phyloP scores from a whole-genome alignment of 2,797 vertebrate species.

The Hydrophis major region DNA sequence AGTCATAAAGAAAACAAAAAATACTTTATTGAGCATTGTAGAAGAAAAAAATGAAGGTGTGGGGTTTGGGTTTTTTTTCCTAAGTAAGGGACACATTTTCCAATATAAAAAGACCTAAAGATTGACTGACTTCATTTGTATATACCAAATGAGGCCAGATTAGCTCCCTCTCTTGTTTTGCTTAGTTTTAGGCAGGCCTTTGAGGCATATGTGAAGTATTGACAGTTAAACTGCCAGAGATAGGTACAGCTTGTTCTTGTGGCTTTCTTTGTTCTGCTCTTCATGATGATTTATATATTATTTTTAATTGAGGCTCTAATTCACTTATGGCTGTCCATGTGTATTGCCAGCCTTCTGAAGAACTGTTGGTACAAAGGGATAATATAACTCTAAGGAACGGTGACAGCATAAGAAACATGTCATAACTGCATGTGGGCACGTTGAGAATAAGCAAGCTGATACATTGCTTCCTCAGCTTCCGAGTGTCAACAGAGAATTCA shows the following conservation, averaged over 20 bases:
- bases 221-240: not conserved
- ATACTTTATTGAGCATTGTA: not conserved
- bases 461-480: not conserved
- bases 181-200: not conserved
- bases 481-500: not conserved
- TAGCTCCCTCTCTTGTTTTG: not conserved
- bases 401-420: not conserved
- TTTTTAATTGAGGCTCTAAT: not conserved
- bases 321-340: not conserved
- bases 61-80: not conserved
- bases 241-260: not conserved
- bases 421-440: not conserved
- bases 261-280: not conserved
- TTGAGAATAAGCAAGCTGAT: not conserved
- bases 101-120: not conserved
- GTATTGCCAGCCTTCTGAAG: not conserved
- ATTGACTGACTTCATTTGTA: not conserved
- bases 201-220: not conserved
- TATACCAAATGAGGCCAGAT: not conserved
- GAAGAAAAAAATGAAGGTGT: not conserved
- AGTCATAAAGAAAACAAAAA: not conserved
- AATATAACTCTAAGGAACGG: not conserved
- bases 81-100: not conserved
- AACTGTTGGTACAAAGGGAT: not conserved
- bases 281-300: not conserved